Percentiles rank a stretch among this genome's conserved stretches.
phyloP scores from a whole-genome alignment of 2,113 vertebrate species.

The Cynoglossus semilaevis region DNA sequence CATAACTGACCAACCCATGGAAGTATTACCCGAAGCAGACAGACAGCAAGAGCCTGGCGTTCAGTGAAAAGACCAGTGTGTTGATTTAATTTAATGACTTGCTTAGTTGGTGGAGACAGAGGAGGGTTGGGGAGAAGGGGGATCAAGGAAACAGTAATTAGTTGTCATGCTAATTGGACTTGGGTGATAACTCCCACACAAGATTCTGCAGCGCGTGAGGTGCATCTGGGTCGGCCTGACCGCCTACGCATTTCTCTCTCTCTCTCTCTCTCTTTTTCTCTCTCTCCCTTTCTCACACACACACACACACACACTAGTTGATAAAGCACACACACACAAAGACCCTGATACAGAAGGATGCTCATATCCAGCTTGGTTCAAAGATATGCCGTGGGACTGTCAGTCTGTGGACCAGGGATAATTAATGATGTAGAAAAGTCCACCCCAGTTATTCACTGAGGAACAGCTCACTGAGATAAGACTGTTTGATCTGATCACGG shows the following conservation, averaged over 20 bases:
- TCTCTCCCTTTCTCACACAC: too few relatives aligned
- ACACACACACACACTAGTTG: conserved; percentile 5
- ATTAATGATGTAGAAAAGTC: conserved; percentile 43
- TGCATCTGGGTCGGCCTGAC: conserved; percentile 22
- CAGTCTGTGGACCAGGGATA: conserved; percentile 19
- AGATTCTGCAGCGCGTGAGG: conserved; percentile 42
- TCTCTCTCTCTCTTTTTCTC: too few relatives aligned
- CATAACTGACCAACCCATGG: conserved; percentile 35
- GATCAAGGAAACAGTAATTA: conserved; percentile 60
- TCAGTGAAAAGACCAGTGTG: conserved; percentile 39
- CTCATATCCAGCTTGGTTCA: conserved; percentile 21
- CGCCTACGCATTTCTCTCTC: conserved; percentile 4
- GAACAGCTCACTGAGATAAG: conserved; percentile 8
- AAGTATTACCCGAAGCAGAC: conserved; percentile 41
- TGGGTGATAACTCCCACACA: conserved; percentile 61
- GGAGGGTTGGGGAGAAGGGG: conserved; percentile 1
- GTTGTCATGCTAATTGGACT: conserved; percentile 68
- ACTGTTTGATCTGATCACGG: conserved; percentile 31
- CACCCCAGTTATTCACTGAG: conserved; percentile 37
- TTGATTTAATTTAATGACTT: conserved; percentile 64
- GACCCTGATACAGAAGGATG: neutral
- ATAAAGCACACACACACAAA: conserved; percentile 1
- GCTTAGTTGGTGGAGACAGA: conserved; percentile 37
- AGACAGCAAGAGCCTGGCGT: conserved; percentile 54
- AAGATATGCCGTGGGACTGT: conserved; percentile 26